A percentile compares a stretch with the other conserved stretches of the same genome.
phyloP scores from a whole-genome alignment of 2,797 vertebrate genomes.

The Notamacropus eugenii region DNA sequence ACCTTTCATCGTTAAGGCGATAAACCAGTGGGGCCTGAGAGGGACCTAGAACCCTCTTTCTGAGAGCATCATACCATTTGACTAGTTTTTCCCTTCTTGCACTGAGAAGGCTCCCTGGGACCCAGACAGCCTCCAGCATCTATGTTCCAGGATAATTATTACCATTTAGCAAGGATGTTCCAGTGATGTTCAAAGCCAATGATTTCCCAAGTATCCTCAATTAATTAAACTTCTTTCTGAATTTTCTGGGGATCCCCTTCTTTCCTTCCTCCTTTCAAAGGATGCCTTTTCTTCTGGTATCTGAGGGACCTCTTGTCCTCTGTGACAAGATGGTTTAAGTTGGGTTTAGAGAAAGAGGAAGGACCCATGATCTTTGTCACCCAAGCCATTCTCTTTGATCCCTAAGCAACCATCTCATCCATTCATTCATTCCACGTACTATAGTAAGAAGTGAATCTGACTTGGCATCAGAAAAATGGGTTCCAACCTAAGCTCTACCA shows the following conservation, averaged over 20 bases:
- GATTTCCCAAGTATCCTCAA: slow-evolving; percentile 36
- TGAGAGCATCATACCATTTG: background rate
- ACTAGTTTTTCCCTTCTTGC: background rate
- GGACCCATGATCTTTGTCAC: background rate
- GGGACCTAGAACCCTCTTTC: background rate
- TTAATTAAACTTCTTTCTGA: slow-evolving; percentile 46
- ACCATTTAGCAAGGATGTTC: slow-evolving; percentile 27
- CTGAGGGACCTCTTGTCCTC: background rate
- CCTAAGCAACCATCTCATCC: background rate
- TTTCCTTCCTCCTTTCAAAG: background rate
- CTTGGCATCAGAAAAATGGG: background rate
- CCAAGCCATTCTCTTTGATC: background rate
- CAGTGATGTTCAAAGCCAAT: slow-evolving; percentile 56
- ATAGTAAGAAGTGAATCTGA: background rate
- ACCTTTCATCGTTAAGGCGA: background rate
- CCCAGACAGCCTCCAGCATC: background rate
- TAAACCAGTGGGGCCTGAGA: background rate
- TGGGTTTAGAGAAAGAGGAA: background rate
- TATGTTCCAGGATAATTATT: slow-evolving; percentile 44
- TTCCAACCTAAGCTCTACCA: background rate
- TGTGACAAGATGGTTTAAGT: background rate
- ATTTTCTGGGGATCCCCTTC: background rate
- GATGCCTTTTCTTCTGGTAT: background rate
- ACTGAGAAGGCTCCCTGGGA: background rate
- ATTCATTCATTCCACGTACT: background rate